phyloP scores from a whole-genome alignment of 2,113 vertebrate genomes.

The Oxygymnocypris stewartii region DNA sequence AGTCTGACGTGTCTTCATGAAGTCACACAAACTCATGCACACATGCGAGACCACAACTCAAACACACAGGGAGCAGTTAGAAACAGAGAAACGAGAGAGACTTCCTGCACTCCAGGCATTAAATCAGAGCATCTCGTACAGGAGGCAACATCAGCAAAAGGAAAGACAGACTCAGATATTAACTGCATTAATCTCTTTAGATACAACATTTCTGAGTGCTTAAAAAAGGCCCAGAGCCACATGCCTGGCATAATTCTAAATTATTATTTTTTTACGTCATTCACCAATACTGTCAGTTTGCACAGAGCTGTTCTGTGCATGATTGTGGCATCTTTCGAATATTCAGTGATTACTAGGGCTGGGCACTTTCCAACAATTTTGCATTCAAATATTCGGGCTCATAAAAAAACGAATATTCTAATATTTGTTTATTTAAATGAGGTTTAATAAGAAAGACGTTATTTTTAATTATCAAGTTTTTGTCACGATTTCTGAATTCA shows the following conservation, averaged over 20 bases:
- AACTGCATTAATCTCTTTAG: background rate
- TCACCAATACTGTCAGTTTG: too few species aligned
- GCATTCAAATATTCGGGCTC: too few species aligned
- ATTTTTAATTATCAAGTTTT: too few species aligned
- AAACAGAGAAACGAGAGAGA: background rate
- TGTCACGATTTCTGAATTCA: too few species aligned
- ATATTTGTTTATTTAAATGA: too few species aligned
- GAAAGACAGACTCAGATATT: background rate
- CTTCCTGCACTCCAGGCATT: background rate
- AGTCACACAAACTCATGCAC: background rate
- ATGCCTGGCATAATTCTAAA: background rate
- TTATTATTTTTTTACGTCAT: too few species aligned
- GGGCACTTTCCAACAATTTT: too few species aligned
- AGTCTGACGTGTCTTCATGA: background rate
- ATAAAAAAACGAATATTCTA: too few species aligned
- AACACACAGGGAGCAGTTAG: background rate
- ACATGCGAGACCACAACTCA: background rate
- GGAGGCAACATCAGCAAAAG: constrained; percentile 6
- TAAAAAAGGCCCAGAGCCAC: background rate
- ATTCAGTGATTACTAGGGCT: too few species aligned
- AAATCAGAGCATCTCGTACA: constrained; percentile 11
- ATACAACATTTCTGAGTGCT: background rate
- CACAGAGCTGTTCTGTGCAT: too few species aligned
- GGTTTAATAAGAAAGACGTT: too few species aligned
- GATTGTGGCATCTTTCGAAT: too few species aligned